Percentiles rank a stretch among this genome's conserved stretches.
Evolutionary conservation across 2,888 invertebrate species (phyloP).

Genomic region (Rambutsinella grinnellia): DNA sequence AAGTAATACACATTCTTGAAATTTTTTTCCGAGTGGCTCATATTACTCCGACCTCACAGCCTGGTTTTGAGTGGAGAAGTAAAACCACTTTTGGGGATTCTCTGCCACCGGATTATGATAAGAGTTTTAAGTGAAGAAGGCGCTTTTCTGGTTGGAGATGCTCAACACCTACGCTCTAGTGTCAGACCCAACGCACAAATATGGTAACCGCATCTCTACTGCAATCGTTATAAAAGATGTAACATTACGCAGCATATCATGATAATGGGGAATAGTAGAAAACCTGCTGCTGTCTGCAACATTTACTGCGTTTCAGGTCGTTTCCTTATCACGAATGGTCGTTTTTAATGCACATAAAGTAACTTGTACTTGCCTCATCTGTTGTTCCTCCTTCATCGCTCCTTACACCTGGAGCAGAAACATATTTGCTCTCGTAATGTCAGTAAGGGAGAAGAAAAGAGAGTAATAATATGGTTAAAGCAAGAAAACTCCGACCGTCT

Average conservation of each 20-base stretch:
- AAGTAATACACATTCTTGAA: constrained; percentile 32
- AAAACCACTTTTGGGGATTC: not conserved
- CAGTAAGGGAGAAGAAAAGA: not conserved
- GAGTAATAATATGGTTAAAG: constrained; percentile 12
- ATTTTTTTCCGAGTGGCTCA: constrained; percentile 20
- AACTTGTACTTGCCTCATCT: constrained; percentile 19
- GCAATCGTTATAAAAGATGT: constrained; percentile 45
- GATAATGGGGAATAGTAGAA: constrained; percentile 26
- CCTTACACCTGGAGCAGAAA: constrained; percentile 31
- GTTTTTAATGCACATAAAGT: constrained; percentile 47
- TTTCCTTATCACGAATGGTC: constrained; percentile 46
- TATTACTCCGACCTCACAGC: constrained; percentile 17
- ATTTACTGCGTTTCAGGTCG: constrained; percentile 36
- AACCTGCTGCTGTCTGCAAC: constrained; percentile 51
- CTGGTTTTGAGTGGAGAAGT: not conserved
- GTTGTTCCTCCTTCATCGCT: constrained; percentile 8
- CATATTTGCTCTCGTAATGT: constrained; percentile 5
- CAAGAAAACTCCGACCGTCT: constrained; percentile 24
- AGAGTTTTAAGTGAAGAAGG: constrained; percentile 8
- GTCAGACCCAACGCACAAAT: not conserved
- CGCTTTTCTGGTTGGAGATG: not conserved
- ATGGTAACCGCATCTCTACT: constrained; percentile 1
- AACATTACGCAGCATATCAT: constrained; percentile 44
- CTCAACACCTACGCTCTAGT: constrained; percentile 4
- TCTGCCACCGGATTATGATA: constrained; percentile 29